Evolutionary conservation across 92 coral and sea anemone genomes (phyloP).

Genomic region (Heteractis magnifica): DNA sequence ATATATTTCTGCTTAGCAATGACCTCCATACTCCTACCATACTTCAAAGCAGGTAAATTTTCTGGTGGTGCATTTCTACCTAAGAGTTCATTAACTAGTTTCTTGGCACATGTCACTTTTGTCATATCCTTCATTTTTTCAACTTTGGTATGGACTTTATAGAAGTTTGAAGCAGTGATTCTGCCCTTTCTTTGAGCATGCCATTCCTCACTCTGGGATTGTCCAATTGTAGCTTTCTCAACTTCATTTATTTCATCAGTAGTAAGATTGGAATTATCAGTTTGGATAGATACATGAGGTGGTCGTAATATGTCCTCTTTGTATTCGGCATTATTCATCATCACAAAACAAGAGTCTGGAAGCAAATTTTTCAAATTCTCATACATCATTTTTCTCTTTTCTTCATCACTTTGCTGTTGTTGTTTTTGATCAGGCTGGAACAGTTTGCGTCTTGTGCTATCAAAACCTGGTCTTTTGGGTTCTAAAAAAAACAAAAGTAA

Average conservation of each 20-base stretch:
- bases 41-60: constrained; percentile 55
- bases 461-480: too few relatives aligned
- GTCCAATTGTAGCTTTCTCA: constrained; percentile 54
- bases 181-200: constrained; percentile 38
- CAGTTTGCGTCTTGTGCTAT: too few relatives aligned
- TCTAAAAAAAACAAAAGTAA: too few relatives aligned
- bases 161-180: constrained; percentile 57
- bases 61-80: constrained; percentile 45
- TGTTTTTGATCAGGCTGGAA: too few relatives aligned
- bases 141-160: constrained; percentile 45
- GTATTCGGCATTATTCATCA: constrained; percentile 42
- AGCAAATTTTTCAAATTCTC: too few relatives aligned
- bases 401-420: too few relatives aligned
- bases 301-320: neutral
- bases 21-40: constrained; percentile 53
- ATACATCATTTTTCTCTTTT: too few relatives aligned
- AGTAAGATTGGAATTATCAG: neutral
- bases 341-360: constrained; percentile 41
- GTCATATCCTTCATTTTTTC: constrained; percentile 37
- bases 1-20: constrained; percentile 47
- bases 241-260: constrained; percentile 38
- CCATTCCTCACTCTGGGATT: constrained; percentile 48
- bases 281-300: neutral
- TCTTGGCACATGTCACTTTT: constrained; percentile 37
- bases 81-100: constrained; percentile 38